Percentiles rank a stretch among this genome's conserved stretches.
These are phyloP conservation scores for Acomys russatus DNA, from an alignment of 2,797 vertebrate genomes.

Conservation along the genomic window DNA sequence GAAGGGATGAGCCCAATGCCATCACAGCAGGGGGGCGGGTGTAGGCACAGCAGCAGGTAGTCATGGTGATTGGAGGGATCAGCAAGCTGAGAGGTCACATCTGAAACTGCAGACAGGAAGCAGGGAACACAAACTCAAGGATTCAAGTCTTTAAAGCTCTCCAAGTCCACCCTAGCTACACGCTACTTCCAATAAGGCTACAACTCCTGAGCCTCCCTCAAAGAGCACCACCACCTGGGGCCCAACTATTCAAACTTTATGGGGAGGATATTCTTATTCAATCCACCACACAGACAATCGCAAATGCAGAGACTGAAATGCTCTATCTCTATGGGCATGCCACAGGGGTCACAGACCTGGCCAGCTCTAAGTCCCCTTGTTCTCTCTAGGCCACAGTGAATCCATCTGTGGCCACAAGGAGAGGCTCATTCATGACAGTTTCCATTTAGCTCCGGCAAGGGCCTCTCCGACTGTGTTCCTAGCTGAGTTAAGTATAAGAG, in stretches of 20 bases:
- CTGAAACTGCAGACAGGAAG: not conserved
- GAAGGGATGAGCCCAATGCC: not conserved
- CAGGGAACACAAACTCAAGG: not conserved
- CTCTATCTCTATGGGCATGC: not conserved
- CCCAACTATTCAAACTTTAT: not conserved
- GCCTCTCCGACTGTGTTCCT: too few species aligned
- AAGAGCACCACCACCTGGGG: not conserved
- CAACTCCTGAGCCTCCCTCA: not conserved
- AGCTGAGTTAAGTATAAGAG: not conserved
- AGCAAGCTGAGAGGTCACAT: not conserved
- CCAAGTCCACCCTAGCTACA: not conserved
- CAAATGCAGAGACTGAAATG: not conserved
- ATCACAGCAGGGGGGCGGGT: not conserved
- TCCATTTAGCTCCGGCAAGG: not conserved
- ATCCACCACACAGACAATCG: not conserved
- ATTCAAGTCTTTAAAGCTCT: not conserved
- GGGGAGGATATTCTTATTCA: not conserved
- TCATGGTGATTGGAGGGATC: not conserved
- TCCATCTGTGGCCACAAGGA: not conserved
- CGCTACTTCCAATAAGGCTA: not conserved
- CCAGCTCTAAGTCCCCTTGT: not conserved
- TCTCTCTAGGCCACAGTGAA: not conserved
- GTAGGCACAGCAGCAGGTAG: not conserved
- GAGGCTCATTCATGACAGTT: too few species aligned
- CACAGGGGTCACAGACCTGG: rapidly evolving